Conservation (phyloP, 2,888 invertebrate genomes). For the Oegoconia quadripuncta region DNA sequence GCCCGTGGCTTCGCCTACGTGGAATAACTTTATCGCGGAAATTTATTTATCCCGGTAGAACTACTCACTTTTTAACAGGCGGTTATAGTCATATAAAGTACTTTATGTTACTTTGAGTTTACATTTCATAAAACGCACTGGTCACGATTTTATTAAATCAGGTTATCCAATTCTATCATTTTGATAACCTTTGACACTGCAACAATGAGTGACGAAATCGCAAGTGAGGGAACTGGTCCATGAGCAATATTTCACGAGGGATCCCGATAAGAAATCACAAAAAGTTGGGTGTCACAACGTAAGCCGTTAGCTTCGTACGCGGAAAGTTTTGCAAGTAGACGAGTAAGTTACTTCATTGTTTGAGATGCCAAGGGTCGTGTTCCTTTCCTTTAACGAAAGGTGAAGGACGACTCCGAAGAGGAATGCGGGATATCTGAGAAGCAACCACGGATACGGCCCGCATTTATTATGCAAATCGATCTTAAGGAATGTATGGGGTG, state of each 20-base stretch:
- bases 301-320: constrained; percentile 35
- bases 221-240: constrained; percentile 51
- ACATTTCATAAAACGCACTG: constrained; percentile 9
- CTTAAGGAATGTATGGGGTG: constrained; percentile 28
- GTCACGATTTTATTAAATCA: constrained; percentile 23
- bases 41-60: too few relatives aligned
- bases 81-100: not conserved
- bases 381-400: constrained; percentile 62
- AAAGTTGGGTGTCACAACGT: constrained; percentile 61
- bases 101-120: too few relatives aligned
- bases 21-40: too few relatives aligned
- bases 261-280: constrained; percentile 64
- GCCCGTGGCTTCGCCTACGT: too few relatives aligned
- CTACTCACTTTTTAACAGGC: constrained; percentile 3
- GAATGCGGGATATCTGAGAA: constrained; percentile 48
- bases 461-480: constrained; percentile 50
- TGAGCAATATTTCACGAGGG: constrained; percentile 58
- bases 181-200: constrained; percentile 57
- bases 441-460: constrained; percentile 23
- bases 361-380: constrained; percentile 47
- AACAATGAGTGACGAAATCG: constrained; percentile 49
- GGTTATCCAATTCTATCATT: constrained; percentile 38
- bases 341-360: constrained; percentile 51
- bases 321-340: constrained; percentile 64
- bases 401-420: constrained; percentile 52